These are phyloP conservation scores for Drosophila nigricruria DNA, from an alignment of 2,888 invertebrate species.

Conservation along the genomic window DNA sequence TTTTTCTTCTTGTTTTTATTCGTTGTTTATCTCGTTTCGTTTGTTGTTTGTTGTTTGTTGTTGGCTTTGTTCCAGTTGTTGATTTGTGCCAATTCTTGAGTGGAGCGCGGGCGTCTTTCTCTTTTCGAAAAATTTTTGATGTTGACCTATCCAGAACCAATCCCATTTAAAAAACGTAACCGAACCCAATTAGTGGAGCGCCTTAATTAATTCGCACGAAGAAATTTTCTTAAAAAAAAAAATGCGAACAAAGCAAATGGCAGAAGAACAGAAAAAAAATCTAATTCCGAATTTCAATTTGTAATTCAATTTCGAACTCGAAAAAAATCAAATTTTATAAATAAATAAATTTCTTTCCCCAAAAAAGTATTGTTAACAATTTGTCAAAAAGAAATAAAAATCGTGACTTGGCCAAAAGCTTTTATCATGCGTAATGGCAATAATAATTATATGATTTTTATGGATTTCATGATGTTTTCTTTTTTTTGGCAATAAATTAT, in stretches of 20 bases:
- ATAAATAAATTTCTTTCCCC: slow-evolving; percentile 10
- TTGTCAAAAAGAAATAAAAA: slow-evolving; percentile 59
- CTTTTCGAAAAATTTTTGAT: slow-evolving; percentile 23
- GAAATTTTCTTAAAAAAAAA: slow-evolving; percentile 49
- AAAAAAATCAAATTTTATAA: slow-evolving; percentile 1
- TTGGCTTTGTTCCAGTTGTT: slow-evolving; percentile 24
- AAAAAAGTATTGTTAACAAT: slow-evolving; percentile 38
- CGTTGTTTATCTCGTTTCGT: slow-evolving; percentile 13
- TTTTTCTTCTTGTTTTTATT: background rate
- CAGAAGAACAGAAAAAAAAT: slow-evolving; percentile 1
- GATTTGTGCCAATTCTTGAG: slow-evolving; percentile 43
- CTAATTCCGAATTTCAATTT: slow-evolving; percentile 40
- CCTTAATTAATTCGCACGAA: slow-evolving; percentile 50
- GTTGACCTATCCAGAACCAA: slow-evolving; percentile 44
- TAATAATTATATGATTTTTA: slow-evolving; percentile 9
- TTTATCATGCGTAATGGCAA: slow-evolving; percentile 25
- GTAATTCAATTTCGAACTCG: slow-evolving; percentile 58
- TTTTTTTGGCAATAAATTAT: slow-evolving; percentile 1
- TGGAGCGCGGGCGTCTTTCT: slow-evolving; percentile 51
- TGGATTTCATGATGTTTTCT: background rate
- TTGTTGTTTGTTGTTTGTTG: slow-evolving; percentile 2
- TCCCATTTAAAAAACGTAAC: slow-evolving; percentile 30
- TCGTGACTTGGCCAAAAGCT: slow-evolving; percentile 64
- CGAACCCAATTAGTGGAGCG: slow-evolving; percentile 52
- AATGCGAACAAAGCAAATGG: slow-evolving; percentile 29